phyloP scores from a whole-genome alignment of 2,113 vertebrate species.

The Cinclus mexicanus region DNA sequence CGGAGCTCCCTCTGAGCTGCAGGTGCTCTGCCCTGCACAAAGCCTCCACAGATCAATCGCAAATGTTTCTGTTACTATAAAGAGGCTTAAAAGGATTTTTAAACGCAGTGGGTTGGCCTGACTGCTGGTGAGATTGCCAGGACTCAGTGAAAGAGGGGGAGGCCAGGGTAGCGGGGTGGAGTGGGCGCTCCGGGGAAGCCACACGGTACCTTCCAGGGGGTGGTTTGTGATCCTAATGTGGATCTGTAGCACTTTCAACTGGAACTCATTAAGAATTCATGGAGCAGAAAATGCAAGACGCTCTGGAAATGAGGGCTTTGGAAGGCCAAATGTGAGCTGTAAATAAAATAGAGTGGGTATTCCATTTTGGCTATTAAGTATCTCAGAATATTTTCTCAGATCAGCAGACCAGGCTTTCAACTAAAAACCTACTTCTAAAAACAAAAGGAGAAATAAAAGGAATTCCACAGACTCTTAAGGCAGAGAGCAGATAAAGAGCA shows the following conservation, averaged over 20 bases:
- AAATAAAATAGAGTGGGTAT: constrained; percentile 66
- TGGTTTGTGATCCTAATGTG: constrained; percentile 46
- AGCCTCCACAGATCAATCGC: constrained; percentile 72
- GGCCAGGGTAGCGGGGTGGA: not conserved
- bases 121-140: constrained; percentile 56
- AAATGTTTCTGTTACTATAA: constrained; percentile 74
- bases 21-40: constrained; percentile 72
- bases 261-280: constrained; percentile 78
- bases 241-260: constrained; percentile 68
- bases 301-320: constrained; percentile 71
- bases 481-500: not conserved
- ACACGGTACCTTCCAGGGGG: not conserved
- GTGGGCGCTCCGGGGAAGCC: not conserved
- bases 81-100: constrained; percentile 78
- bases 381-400: constrained; percentile 38
- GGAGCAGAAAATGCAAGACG: constrained; percentile 71
- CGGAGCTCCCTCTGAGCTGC: constrained; percentile 29
- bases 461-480: not conserved
- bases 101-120: constrained; percentile 35
- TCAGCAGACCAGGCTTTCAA: not conserved
- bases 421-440: not conserved
- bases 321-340: constrained; percentile 69
- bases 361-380: constrained; percentile 60
- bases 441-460: not conserved
- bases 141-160: not conserved